phyloP scores from a whole-genome alignment of 2,888 invertebrate genomes.

The Agrochola circellaris region DNA sequence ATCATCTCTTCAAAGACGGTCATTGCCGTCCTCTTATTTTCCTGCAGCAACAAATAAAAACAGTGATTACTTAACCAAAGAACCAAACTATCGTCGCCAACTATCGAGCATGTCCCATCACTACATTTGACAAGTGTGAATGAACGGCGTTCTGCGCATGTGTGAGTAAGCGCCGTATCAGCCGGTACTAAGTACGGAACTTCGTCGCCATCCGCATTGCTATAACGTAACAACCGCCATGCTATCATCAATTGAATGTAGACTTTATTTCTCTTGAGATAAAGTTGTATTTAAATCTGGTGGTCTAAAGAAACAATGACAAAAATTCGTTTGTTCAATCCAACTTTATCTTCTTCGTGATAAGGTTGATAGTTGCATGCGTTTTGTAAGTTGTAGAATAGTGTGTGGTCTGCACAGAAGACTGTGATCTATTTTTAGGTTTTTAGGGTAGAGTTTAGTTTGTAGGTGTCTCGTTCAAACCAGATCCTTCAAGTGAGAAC shows the following conservation, averaged over 20 bases:
- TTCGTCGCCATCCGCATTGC: constrained; percentile 65
- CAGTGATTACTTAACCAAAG: neutral
- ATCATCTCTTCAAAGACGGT: neutral
- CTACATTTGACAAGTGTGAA: constrained; percentile 82
- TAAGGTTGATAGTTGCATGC: constrained; percentile 54
- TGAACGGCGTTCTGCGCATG: constrained; percentile 82
- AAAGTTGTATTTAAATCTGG: constrained; percentile 26
- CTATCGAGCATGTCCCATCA: constrained; percentile 72
- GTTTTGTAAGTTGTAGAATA: constrained; percentile 28
- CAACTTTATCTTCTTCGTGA: constrained; percentile 41
- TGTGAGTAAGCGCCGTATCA: constrained; percentile 85
- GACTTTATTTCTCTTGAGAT: rapidly evolving
- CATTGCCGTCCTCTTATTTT: neutral
- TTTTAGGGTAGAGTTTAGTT: constrained; percentile 39
- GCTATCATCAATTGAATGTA: constrained; percentile 35
- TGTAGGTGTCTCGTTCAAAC: constrained; percentile 44
- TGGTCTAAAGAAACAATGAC: constrained; percentile 55
- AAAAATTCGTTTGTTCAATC: constrained; percentile 25
- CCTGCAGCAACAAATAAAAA: neutral
- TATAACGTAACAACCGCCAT: constrained; percentile 73
- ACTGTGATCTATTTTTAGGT: constrained; percentile 44
- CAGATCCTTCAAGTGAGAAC: constrained; percentile 46
- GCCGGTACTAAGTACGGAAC: constrained; percentile 87
- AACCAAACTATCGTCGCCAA: neutral
- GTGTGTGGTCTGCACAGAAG: constrained; percentile 37